Evolutionary conservation across 2,113 vertebrate genomes (phyloP), one percentile per base, ranked within the genome.

Genomic region (Shinisaurus crocodilurus): DNA sequence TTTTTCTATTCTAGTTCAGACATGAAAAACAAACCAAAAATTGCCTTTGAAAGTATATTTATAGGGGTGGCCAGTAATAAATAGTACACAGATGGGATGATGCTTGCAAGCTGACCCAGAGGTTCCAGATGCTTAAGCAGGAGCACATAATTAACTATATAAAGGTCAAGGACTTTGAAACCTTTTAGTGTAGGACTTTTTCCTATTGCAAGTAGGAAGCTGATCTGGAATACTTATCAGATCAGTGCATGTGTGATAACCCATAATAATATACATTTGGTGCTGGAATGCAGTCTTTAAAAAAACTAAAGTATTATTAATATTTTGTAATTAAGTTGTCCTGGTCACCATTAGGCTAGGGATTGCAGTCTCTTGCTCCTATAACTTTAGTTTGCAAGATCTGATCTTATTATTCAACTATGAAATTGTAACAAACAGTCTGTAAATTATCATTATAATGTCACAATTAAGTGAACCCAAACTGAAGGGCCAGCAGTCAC

Each of bases 1-100:
- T n/a, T 94, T 90, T 72, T 88, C 3, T 72, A 45, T 7, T 89
- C 7, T 82, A 20, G 86, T 94, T 92, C 87, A 81, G 89, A 27
- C 3, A 65, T 50, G 32, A 76, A 89, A 91, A 94, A 65, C 69
- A 90, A 93, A 90, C 40, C 16, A 74, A 88, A 93, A 94, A 82
- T 83, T 83, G 81, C 0, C 69, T 93, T 88, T 92, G 16, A 86
- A 86, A 67, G 37, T 5, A 32, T 85, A 92, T 94, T 95, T 94
- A 90, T 45, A 72, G 72, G 69, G 82, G 92, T 91, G 20, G 3
- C 69, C 77, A 95, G 89, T 48, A 23, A 32, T 87, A 77, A 82
- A 50, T 94, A 85, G 82, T 90, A 85, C 65, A 82, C 40, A 92
- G 85, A 88, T 82, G 82, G 90, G 18, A 57, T 6, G 87, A 83